Conservation (phyloP, 2,797 vertebrate genomes). For the Decapterus maruadsi region DNA sequence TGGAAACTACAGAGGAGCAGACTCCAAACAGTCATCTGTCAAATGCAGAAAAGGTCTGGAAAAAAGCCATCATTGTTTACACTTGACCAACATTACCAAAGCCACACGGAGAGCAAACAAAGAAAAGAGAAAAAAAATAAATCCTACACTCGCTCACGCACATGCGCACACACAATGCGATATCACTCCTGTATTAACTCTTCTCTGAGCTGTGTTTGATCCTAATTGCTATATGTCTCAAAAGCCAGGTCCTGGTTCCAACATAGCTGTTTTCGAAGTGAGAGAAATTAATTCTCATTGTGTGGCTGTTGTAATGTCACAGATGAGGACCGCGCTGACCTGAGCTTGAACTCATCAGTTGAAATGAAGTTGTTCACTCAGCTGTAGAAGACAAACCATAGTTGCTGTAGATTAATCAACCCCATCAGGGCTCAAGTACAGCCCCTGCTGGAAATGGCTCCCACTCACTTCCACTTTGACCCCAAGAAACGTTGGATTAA, state of each 20-base stretch:
- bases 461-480: conserved; percentile 78
- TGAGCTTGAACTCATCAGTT: conserved; percentile 97
- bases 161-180: conserved; percentile 19
- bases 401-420: conserved; percentile 95
- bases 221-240: conserved; percentile 84
- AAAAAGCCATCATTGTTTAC: conserved; percentile 78
- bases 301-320: conserved; percentile 91
- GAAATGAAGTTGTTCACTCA: conserved; percentile 99
- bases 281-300: conserved; percentile 95
- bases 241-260: conserved; percentile 56
- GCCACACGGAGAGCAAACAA: conserved; percentile 56
- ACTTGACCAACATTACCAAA: conserved; percentile 77
- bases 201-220: conserved; percentile 60
- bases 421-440: conserved; percentile 85
- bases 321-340: conserved; percentile 97
- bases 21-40: conserved; percentile 83
- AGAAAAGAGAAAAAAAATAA: conserved; percentile 24
- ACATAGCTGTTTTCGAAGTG: conserved; percentile 82
- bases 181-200: conserved; percentile 52
- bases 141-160: neutral
- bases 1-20: conserved; percentile 74
- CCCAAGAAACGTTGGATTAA: conserved; percentile 69
- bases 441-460: conserved; percentile 63
- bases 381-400: conserved; percentile 98
- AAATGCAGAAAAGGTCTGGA: conserved; percentile 68